A percentile compares a stretch with the other conserved stretches of the same genome.
These are phyloP conservation scores for Phaonia tiefii DNA, from an alignment of 2,888 invertebrate species.

Conservation along the genomic window DNA sequence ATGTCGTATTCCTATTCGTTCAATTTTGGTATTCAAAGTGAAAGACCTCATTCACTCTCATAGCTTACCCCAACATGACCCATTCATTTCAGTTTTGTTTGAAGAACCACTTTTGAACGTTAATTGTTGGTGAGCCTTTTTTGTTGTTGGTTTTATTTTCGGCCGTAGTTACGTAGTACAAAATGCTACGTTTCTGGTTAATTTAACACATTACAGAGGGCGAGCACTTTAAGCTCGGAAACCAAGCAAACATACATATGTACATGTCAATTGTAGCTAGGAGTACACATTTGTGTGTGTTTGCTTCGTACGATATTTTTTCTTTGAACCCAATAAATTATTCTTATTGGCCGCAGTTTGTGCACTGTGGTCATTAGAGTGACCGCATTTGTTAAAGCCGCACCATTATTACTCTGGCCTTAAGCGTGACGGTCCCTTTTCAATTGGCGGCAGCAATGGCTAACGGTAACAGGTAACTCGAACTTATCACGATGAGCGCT, in stretches of 20 bases:
- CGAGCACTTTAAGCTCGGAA: slow-evolving; percentile 29
- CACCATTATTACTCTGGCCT: slow-evolving; percentile 33
- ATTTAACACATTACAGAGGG: slow-evolving; percentile 50
- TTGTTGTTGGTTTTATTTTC: neutral
- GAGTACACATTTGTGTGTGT: neutral
- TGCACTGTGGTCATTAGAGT: slow-evolving; percentile 30
- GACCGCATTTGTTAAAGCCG: slow-evolving; percentile 32
- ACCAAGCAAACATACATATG: neutral
- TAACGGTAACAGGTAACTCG: no score
- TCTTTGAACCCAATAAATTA: slow-evolving; percentile 46
- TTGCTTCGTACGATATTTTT: neutral
- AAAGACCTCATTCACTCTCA: no score
- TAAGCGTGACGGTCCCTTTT: no score
- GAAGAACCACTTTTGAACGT: neutral
- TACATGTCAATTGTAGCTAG: neutral
- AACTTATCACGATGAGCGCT: neutral
- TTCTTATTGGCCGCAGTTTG: slow-evolving; percentile 38
- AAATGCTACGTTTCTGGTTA: slow-evolving; percentile 44
- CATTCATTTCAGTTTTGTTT: no score
- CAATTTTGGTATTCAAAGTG: no score
- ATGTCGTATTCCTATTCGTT: no score
- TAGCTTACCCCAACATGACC: no score
- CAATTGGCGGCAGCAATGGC: no score
- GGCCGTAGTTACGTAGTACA: neutral
- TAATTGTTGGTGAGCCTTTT: slow-evolving; percentile 45